Percentiles rank a stretch among this genome's conserved stretches.
Conservation (phyloP, 2,797 vertebrate genomes). For the Pachyuromys duprasi region DNA sequence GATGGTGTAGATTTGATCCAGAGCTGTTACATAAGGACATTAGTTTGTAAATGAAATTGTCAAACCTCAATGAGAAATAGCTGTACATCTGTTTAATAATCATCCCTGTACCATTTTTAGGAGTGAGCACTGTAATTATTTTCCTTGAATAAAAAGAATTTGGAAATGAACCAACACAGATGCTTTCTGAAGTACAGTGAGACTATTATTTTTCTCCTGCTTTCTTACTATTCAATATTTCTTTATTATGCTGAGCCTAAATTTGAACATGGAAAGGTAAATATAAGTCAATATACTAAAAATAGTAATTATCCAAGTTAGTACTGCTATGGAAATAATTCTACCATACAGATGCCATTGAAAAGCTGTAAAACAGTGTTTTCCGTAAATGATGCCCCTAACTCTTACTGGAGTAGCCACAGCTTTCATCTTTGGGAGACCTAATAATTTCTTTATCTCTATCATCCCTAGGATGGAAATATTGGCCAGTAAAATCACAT, state of each 20-base stretch:
- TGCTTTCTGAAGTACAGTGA: slow-evolving; percentile 70
- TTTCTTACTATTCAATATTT: slow-evolving; percentile 59
- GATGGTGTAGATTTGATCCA: slow-evolving; percentile 79
- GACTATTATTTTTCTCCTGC: slow-evolving; percentile 59
- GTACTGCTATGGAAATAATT: slow-evolving; percentile 30
- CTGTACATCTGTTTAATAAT: slow-evolving; percentile 79
- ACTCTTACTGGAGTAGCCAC: neutral
- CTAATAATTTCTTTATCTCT: neutral
- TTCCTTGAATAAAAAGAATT: slow-evolving; percentile 75
- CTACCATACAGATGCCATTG: neutral
- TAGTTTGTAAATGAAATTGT: slow-evolving; percentile 78
- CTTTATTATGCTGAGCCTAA: slow-evolving; percentile 62
- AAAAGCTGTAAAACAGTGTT: neutral
- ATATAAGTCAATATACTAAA: slow-evolving; percentile 54
- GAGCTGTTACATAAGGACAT: slow-evolving; percentile 78
- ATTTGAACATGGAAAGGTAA: slow-evolving; percentile 67
- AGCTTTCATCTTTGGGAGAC: slow-evolving; percentile 34
- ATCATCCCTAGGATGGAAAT: slow-evolving; percentile 11
- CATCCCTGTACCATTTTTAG: slow-evolving; percentile 72
- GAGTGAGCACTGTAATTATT: slow-evolving; percentile 74
- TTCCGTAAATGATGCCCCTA: neutral
- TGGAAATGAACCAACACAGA: slow-evolving; percentile 67
- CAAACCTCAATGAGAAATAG: slow-evolving; percentile 76
- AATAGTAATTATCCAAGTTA: slow-evolving; percentile 61
- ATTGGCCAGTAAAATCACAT: slow-evolving; percentile 4